Evolutionary conservation across 2,888 invertebrate genomes (phyloP), one percentile per base, ranked within the genome.

Genomic region (Agrilus cyanescens): DNA sequence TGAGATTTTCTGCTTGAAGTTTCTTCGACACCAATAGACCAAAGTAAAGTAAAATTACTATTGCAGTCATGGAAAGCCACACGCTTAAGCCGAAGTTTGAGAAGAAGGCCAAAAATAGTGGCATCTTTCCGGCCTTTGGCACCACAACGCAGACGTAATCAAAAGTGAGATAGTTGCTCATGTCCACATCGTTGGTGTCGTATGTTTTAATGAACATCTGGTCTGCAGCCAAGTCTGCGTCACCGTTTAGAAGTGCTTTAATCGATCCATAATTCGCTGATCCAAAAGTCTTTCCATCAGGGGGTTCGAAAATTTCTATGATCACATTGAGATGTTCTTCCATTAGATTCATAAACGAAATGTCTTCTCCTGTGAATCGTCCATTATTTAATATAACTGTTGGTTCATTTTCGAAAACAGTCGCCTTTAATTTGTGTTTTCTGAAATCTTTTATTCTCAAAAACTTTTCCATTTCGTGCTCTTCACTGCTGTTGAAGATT

Each of bases 151-250:
- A 70, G 6, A 70, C 52, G 14, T 62, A 54, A 34, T 70, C 69
- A 47, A 57, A 60, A 48, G 63, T 63, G 5, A 68, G 58, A 2
- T 64, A 53, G 4, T 57, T 57, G 3, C 63, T 62, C 44, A 68
- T 69, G 41, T 60, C 62, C 1, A 68, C 47, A 3, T 60, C 59
- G 1, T 51, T 46, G 2, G 65, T 57, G 0, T 61, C 56, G 44
- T 70, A 70, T 39, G 66, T 65, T 48, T 69, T 70, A 3, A 69
- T 53, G 43, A 70, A 70, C 45, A 64, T 62, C 0, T 66, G 65
- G 1, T 65, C 58, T 41, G 67, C 53, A 4, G 61, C 58, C 1
- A 68, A 55, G 45, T 70, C 69, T 13, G 58, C 52, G 46, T 65
- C 59, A 8, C 53, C 48, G 4, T 59, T 58, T 31, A 65, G 53